Evolutionary conservation across 2,888 invertebrate species (phyloP).

Genomic region (Drosophila formosana): DNA sequence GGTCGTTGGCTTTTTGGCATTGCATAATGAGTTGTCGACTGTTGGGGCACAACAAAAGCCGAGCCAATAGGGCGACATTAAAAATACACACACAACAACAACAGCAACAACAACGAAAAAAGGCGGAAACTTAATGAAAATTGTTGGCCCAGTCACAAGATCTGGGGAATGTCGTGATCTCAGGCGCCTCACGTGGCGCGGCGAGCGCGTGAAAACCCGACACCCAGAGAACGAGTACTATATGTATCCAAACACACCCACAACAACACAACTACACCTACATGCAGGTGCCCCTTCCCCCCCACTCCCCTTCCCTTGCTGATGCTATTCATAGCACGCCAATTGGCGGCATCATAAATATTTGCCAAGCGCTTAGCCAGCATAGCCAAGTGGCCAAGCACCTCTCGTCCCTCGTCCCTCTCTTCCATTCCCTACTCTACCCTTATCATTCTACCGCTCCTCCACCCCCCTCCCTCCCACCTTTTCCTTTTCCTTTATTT

Average conservation of each 20-base stretch:
- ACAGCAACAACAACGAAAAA: background rate
- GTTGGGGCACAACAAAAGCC: slow-evolving; percentile 4
- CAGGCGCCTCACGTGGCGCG: slow-evolving; percentile 24
- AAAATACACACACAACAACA: background rate
- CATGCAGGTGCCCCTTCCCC: background rate
- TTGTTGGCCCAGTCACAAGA: slow-evolving; percentile 51
- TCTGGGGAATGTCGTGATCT: slow-evolving; percentile 37
- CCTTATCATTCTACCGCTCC: background rate
- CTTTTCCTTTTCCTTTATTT: too few relatives aligned
- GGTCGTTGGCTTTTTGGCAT: slow-evolving; percentile 44
- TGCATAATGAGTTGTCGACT: slow-evolving; percentile 41
- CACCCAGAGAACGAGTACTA: slow-evolving; percentile 3
- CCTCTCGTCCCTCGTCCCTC: background rate
- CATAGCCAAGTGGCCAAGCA: slow-evolving; percentile 39
- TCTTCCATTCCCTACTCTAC: background rate
- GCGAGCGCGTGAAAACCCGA: slow-evolving; percentile 23
- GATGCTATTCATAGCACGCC: slow-evolving; percentile 17
- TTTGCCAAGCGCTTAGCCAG: slow-evolving; percentile 56
- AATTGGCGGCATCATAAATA: slow-evolving; percentile 46
- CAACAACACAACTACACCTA: background rate
- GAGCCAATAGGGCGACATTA: background rate
- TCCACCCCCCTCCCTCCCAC: background rate
- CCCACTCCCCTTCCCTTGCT: background rate
- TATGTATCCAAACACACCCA: slow-evolving; percentile 6
- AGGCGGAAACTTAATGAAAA: slow-evolving; percentile 17